These are phyloP conservation scores for Apodemia zela DNA, from an alignment of 2,888 invertebrate genomes.

Conservation along the genomic window DNA sequence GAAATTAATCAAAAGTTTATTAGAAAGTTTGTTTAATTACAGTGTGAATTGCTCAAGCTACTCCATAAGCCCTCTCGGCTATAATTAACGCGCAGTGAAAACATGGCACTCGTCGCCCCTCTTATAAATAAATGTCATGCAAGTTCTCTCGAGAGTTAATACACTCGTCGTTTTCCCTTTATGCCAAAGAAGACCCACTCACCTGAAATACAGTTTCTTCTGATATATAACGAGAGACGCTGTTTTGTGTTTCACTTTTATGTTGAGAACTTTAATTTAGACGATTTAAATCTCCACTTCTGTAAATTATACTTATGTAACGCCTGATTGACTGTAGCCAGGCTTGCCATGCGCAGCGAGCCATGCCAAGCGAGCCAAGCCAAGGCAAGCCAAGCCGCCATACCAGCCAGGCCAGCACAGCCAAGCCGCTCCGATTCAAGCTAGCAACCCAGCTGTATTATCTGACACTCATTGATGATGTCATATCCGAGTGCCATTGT, in stretches of 20 bases:
- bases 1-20: slow-evolving; percentile 6
- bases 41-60: slow-evolving; percentile 20
- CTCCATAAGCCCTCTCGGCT: slow-evolving; percentile 32
- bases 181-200: slow-evolving; percentile 16
- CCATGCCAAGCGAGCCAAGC: too few relatives aligned
- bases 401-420: too few relatives aligned
- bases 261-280: background rate
- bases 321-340: too few relatives aligned
- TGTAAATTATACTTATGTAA: too few relatives aligned
- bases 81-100: slow-evolving; percentile 43
- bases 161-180: slow-evolving; percentile 24
- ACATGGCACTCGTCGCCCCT: slow-evolving; percentile 36
- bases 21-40: slow-evolving; percentile 20
- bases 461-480: too few relatives aligned
- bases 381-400: too few relatives aligned
- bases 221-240: slow-evolving; percentile 12
- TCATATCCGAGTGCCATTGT: too few relatives aligned
- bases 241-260: background rate
- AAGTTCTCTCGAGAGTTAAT: slow-evolving; percentile 38
- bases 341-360: too few relatives aligned
- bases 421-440: too few relatives aligned
- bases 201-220: slow-evolving; percentile 18
- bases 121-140: slow-evolving; percentile 36
- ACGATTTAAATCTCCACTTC: too few relatives aligned
- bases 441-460: too few relatives aligned